These are phyloP conservation scores for Corvus cornix DNA, from an alignment of 2,113 vertebrate species.

Conservation along the genomic window DNA sequence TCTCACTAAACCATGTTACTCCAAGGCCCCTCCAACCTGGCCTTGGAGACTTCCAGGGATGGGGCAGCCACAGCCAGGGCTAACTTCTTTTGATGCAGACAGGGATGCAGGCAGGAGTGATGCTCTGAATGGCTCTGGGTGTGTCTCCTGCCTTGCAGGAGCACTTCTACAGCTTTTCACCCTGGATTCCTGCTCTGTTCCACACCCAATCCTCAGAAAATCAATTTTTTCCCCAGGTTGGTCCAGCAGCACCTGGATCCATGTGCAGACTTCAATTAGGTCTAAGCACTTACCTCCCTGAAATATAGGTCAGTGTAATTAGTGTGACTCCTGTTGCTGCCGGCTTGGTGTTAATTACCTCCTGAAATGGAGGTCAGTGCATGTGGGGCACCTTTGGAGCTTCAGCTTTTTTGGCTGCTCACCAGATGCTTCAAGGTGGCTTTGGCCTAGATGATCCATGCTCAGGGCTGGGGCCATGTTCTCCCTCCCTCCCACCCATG, in stretches of 20 bases:
- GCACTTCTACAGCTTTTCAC: neutral
- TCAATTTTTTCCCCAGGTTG: neutral
- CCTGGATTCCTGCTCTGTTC: neutral
- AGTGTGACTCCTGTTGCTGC: neutral
- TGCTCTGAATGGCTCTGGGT: neutral
- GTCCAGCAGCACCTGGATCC: neutral
- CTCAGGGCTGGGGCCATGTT: neutral
- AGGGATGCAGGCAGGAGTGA: neutral
- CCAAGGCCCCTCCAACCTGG: neutral
- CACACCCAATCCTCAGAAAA: neutral
- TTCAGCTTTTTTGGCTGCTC: neutral
- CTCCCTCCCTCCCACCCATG: accelerated
- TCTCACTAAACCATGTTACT: neutral
- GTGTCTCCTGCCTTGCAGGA: neutral
- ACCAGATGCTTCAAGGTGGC: neutral
- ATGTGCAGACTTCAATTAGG: neutral
- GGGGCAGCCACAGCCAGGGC: neutral
- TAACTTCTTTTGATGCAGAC: neutral
- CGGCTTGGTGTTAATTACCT: conserved; percentile 14
- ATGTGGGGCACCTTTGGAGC: neutral
- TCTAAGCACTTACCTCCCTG: neutral
- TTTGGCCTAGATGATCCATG: neutral
- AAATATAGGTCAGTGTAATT: conserved; percentile 52
- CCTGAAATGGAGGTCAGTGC: neutral
- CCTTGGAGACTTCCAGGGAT: neutral